Percentiles rank a stretch among this genome's conserved stretches.
These are phyloP conservation scores for Otis tarda DNA, from an alignment of 2,113 vertebrate genomes.

Conservation along the genomic window DNA sequence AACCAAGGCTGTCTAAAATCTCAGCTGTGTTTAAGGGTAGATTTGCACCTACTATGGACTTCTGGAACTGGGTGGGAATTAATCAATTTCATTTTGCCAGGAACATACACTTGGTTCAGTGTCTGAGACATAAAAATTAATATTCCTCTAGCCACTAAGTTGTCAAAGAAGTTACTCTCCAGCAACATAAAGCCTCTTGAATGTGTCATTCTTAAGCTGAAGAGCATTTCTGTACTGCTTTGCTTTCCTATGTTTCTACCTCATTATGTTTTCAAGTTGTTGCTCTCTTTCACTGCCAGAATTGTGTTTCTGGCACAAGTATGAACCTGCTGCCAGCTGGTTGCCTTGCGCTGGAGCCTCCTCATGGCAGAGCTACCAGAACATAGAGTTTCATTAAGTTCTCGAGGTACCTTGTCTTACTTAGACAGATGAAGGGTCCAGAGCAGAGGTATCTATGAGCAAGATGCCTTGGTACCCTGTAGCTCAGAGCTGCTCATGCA, in stretches of 20 bases:
- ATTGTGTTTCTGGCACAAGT: neutral
- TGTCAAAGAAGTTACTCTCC: neutral
- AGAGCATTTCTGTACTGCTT: fast-evolving
- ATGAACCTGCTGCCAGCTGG: neutral
- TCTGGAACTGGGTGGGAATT: neutral
- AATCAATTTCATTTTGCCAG: neutral
- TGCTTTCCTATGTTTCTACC: neutral
- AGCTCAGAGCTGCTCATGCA: neutral
- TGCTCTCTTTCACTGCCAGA: neutral
- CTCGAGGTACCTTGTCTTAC: neutral
- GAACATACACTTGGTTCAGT: neutral
- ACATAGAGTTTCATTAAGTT: neutral
- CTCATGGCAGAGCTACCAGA: neutral
- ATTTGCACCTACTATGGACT: neutral
- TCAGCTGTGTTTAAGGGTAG: neutral
- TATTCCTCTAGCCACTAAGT: neutral
- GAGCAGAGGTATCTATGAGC: neutral
- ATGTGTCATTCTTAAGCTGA: neutral
- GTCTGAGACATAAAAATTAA: neutral
- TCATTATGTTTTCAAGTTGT: neutral
- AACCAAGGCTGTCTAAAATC: neutral
- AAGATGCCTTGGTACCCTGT: neutral
- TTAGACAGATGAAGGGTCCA: neutral
- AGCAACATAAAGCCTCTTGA: neutral
- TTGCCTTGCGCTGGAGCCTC: fast-evolving